Evolutionary conservation across 2,888 invertebrate genomes (phyloP).

Genomic region (Serrognathus titanus): DNA sequence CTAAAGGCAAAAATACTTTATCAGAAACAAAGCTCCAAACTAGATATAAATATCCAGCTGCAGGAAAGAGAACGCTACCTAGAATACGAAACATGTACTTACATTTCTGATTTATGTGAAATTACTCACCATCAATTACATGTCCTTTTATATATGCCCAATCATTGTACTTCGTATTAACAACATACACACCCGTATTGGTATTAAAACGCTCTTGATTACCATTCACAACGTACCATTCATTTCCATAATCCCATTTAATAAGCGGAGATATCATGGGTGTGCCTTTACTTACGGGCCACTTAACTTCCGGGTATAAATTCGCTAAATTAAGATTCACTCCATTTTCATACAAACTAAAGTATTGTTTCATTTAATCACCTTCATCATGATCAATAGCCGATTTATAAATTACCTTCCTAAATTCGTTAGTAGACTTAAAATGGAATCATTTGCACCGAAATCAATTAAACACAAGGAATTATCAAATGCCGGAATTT

Average conservation of each 20-base stretch:
- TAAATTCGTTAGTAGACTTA: background rate
- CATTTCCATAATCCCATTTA: constrained; percentile 83
- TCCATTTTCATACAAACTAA: constrained; percentile 74
- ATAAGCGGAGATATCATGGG: constrained; percentile 80
- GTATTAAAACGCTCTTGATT: background rate
- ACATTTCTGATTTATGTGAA: no score
- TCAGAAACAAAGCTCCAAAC: constrained; percentile 56
- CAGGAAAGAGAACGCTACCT: constrained; percentile 54
- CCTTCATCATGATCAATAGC: background rate
- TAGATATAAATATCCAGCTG: constrained; percentile 54
- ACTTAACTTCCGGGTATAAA: constrained; percentile 71
- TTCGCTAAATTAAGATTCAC: constrained; percentile 69
- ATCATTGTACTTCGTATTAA: constrained; percentile 63
- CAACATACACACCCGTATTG: constrained; percentile 46
- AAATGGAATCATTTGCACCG: no score
- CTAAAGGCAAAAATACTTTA: constrained; percentile 39
- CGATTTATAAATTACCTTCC: constrained; percentile 1
- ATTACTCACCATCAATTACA: constrained; percentile 70
- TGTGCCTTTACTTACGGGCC: constrained; percentile 82
- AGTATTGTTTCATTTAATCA: background rate
- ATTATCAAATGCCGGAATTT: no score
- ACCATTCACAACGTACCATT: constrained; percentile 66
- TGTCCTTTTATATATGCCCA: constrained; percentile 75
- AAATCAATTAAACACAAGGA: no score
- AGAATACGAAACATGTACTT: constrained; percentile 4